These are phyloP conservation scores for Macrotis lagotis DNA, from an alignment of 2,113 vertebrate genomes.

Conservation along the genomic window DNA sequence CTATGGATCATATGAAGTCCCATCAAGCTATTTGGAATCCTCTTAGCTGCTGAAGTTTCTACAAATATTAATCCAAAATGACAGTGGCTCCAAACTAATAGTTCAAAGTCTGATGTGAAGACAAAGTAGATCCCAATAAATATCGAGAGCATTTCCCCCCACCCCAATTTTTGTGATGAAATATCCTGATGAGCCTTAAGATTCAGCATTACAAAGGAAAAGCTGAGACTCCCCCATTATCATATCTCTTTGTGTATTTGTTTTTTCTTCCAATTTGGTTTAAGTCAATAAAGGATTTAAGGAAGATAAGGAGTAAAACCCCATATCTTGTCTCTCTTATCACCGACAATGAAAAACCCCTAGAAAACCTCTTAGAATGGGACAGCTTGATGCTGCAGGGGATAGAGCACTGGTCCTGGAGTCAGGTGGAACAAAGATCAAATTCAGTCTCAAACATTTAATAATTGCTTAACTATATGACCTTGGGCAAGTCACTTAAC, in stretches of 20 bases:
- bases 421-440: no score
- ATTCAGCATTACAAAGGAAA: no score
- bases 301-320: not conserved
- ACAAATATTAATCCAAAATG: not conserved
- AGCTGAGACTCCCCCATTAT: not conserved
- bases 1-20: not conserved
- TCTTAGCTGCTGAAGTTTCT: no score
- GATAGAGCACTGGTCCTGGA: no score
- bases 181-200: not conserved
- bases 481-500: no score
- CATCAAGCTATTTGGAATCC: no score
- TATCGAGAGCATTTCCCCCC: not conserved
- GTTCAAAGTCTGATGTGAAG: slow-evolving; percentile 16
- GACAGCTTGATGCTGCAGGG: no score
- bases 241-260: not conserved
- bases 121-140: not conserved
- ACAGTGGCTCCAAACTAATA: not conserved
- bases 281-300: not conserved
- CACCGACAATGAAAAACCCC: not conserved
- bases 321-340: not conserved
- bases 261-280: not conserved
- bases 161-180: not conserved
- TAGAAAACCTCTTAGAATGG: not conserved
- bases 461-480: no score
- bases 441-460: no score